Base-by-base conservation (phyloP, 2,113 vertebrate species). In the Bufo bufo region DNA sequence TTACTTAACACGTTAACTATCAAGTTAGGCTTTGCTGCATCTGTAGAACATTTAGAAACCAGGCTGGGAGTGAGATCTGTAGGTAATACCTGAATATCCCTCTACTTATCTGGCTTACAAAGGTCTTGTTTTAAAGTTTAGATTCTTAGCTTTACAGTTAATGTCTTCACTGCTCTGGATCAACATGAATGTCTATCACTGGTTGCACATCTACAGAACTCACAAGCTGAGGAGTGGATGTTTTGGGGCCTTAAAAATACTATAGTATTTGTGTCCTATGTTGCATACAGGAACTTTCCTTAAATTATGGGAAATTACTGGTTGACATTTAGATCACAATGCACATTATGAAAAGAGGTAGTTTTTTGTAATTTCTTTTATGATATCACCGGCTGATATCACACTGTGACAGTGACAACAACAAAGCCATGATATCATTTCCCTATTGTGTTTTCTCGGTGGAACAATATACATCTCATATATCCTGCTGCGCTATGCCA, bases 281-380 rank as follows among this genome's bases (percentile, higher is more conserved):
- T 3, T 45, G 17, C 23, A 43, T 71, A 13, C 4, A 13, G 9
- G 43, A 19, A 80, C 5, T 23, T 77, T 19, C 47, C 49, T 77
- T 16, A 1, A 20, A 12, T 80, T 80, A 58, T 80, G 13, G 11
- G 77, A 80, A 80, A 6, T 80, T 43, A 56, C 0, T 33, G 12
- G 11, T 49, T 74, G 43, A 74, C 16, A 74, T 74, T 47, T 17
- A 47, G 71, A 47, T 47, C 43, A 74, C 71, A 47, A 74, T 47
- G 13, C 33, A 72, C 12, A 45, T 72, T 43, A 71, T 13, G 23
- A 63, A 82, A 47, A 63, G 4, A 65, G 23, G n/a, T 81, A 56
- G n/a, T 81, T 79, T 33, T 56, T 43, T 82, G 80, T 66, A 3
- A 83, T 63, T 83, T 52, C 63, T 83, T 69, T 45, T 52, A 83